Percentiles rank a stretch among this genome's conserved stretches.
phyloP scores from a whole-genome alignment of 2,888 invertebrate genomes.

The Augochlorella aurata region DNA sequence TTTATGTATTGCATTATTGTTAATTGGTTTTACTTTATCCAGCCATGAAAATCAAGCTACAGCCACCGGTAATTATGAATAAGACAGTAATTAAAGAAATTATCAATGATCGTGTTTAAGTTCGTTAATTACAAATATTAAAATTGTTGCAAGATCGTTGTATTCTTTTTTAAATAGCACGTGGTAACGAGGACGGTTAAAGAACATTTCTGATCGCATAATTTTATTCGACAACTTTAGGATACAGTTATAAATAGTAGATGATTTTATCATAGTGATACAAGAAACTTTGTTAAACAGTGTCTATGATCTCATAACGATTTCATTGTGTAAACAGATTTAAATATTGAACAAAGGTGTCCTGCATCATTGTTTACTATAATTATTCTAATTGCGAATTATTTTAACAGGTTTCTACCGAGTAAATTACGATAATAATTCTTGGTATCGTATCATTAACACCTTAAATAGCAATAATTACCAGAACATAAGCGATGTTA shows the following conservation, averaged over 20 bases:
- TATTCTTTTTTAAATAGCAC: not conserved
- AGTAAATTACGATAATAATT: constrained; percentile 84
- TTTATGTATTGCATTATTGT: not conserved
- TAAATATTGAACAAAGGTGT: too few relatives aligned
- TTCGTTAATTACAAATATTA: not conserved
- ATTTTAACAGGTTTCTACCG: constrained; percentile 85
- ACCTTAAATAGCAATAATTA: constrained; percentile 82
- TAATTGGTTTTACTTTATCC: not conserved
- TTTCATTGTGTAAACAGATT: too few relatives aligned
- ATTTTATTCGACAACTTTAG: not conserved
- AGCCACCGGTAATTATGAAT: not conserved
- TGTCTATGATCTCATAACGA: too few relatives aligned
- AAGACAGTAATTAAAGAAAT: not conserved
- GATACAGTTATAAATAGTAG: not conserved
- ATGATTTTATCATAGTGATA: not conserved
- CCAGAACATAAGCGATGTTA: constrained; percentile 84
- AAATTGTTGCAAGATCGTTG: not conserved
- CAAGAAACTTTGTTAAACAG: not conserved
- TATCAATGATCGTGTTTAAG: not conserved
- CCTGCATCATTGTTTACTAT: not conserved
- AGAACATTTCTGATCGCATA: not conserved
- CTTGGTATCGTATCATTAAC: constrained; percentile 84
- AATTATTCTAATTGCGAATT: not conserved
- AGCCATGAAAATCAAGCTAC: not conserved
- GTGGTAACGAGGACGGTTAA: not conserved